These are phyloP conservation scores for Poeciliopsis retropinna DNA, from an alignment of 2,113 vertebrate genomes.

Conservation along the genomic window DNA sequence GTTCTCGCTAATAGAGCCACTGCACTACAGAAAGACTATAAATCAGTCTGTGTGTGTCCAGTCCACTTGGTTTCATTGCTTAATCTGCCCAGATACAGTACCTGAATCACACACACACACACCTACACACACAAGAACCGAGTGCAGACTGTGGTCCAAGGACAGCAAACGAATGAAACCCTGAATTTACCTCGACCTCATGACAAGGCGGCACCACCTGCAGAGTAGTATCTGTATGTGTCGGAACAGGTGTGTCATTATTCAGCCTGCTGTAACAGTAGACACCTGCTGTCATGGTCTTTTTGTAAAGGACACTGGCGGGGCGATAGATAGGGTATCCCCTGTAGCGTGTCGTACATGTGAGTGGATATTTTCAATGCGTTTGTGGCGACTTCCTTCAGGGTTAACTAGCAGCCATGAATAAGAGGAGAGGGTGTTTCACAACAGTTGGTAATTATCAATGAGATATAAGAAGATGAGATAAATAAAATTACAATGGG, in stretches of 20 bases:
- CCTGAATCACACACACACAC: conserved; percentile 32
- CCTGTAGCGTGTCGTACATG: background rate
- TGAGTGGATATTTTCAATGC: conserved; percentile 7
- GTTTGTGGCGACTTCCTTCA: conserved; percentile 21
- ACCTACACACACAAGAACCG: conserved; percentile 5
- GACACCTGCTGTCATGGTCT: conserved; percentile 53
- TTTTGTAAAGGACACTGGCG: conserved; percentile 55
- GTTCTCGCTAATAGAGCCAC: conserved; percentile 39
- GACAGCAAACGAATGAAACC: conserved; percentile 7
- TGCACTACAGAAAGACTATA: conserved; percentile 37
- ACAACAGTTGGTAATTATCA: background rate
- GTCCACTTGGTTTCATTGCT: conserved; percentile 45
- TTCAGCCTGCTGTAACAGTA: conserved; percentile 49
- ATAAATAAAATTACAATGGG: too few species aligned
- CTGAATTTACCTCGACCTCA: conserved; percentile 15
- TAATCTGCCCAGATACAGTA: conserved; percentile 74
- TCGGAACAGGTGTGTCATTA: conserved; percentile 28
- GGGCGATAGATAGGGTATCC: conserved; percentile 36
- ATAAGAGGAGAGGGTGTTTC: background rate
- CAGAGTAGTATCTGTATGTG: conserved; percentile 25
- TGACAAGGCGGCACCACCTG: background rate
- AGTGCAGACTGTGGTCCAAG: conserved; percentile 1
- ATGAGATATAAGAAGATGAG: background rate
- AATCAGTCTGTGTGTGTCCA: conserved; percentile 38
- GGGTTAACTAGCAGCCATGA: conserved; percentile 11